Conservation (phyloP, 2,888 invertebrate genomes). For the Augochlorella aurata region DNA sequence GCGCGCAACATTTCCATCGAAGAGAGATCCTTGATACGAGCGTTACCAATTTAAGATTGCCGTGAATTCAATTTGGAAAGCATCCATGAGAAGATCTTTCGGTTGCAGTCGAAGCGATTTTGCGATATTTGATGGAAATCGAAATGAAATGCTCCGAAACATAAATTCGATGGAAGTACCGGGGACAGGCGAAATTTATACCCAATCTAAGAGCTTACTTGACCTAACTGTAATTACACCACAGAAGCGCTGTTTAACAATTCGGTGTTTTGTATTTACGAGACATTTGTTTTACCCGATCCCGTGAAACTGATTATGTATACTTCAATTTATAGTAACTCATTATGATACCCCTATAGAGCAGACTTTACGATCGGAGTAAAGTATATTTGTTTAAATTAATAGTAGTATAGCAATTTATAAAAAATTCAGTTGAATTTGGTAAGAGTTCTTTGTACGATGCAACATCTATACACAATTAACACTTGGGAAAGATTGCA, state of each 20-base stretch:
- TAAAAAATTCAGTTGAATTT: too few species aligned
- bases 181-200: background rate
- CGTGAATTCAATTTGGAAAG: background rate
- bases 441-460: too few species aligned
- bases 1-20: background rate
- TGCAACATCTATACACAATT: too few species aligned
- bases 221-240: background rate
- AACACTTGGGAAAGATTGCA: too few species aligned
- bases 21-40: background rate
- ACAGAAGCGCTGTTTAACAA: background rate
- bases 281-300: too few species aligned
- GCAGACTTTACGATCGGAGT: too few species aligned
- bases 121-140: background rate
- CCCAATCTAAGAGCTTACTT: background rate
- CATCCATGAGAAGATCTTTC: background rate
- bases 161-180: background rate
- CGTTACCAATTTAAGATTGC: background rate
- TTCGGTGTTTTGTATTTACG: too few species aligned
- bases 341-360: too few species aligned
- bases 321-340: too few species aligned
- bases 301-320: too few species aligned
- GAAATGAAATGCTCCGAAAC: background rate
- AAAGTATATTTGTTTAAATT: too few species aligned
- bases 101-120: background rate
- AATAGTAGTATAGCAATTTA: too few species aligned